Conservation (phyloP, 2,888 invertebrate genomes). For the Mantis religiosa region DNA sequence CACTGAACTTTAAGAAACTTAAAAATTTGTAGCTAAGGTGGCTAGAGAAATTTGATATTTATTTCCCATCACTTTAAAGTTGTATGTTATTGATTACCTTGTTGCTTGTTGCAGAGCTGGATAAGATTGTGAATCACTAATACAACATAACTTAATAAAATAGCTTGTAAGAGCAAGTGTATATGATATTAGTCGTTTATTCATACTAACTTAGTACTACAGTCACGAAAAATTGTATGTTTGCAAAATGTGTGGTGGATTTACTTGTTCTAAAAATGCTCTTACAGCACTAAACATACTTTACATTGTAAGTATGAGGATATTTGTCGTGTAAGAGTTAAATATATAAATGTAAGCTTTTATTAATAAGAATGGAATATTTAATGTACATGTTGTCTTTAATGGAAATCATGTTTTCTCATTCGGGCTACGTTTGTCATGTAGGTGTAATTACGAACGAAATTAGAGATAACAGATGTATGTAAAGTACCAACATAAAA, state of each 20-base stretch:
- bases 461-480: too few species aligned
- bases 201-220: not conserved
- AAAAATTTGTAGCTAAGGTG: not conserved
- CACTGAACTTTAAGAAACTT: not conserved
- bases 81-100: not conserved
- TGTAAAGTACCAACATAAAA: too few species aligned
- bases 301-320: too few species aligned
- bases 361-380: too few species aligned
- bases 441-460: too few species aligned
- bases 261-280: constrained; percentile 92
- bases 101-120: not conserved
- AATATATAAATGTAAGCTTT: too few species aligned
- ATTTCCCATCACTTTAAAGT: not conserved
- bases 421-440: too few species aligned
- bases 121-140: not conserved
- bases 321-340: not conserved
- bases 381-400: too few species aligned
- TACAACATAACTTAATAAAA: not conserved
- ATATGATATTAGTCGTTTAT: not conserved
- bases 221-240: not conserved
- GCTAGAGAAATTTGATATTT: not conserved
- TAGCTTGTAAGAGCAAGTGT: not conserved
- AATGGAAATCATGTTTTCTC: too few species aligned
- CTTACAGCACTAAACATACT: constrained; percentile 48
- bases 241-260: constrained; percentile 80